Percentiles rank a stretch among this genome's conserved stretches.
phyloP scores from a whole-genome alignment of 2,113 vertebrate genomes.

The Illadopsis cleaveri region DNA sequence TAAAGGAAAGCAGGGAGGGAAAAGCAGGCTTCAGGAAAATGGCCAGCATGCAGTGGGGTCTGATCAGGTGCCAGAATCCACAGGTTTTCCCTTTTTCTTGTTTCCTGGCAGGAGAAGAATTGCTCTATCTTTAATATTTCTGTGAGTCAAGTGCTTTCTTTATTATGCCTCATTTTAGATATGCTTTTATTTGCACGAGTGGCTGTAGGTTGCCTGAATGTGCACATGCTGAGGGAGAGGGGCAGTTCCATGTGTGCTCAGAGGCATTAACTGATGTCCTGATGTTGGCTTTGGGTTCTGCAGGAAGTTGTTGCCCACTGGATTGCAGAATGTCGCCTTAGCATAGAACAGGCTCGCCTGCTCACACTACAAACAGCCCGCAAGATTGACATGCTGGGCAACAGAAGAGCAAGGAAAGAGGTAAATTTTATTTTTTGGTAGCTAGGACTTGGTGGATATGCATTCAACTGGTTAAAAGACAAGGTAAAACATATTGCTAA shows the following conservation, averaged over 20 bases:
- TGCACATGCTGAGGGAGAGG: neutral
- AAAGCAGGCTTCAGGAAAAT: neutral
- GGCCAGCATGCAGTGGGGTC: neutral
- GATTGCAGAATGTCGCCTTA: conserved; percentile 90
- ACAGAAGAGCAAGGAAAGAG: conserved; percentile 84
- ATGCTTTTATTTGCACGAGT: neutral
- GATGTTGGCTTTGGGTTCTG: neutral
- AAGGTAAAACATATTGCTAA: neutral
- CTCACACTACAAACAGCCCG: conserved; percentile 85
- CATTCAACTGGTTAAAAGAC: neutral
- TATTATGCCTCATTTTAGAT: neutral
- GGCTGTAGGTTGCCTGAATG: rapidly evolving
- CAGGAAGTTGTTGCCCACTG: conserved; percentile 93
- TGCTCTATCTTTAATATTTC: neutral
- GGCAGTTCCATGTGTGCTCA: neutral
- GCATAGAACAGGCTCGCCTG: conserved; percentile 88
- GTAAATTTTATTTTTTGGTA: conserved; percentile 50
- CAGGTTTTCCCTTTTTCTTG: neutral
- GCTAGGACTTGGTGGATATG: no score
- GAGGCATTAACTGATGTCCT: neutral
- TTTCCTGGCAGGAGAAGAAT: neutral
- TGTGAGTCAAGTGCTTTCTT: neutral
- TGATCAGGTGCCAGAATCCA: neutral
- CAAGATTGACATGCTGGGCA: conserved; percentile 79
- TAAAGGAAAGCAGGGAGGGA: neutral